phyloP scores from a whole-genome alignment of 2,797 vertebrate species.

The Manis javanica region DNA sequence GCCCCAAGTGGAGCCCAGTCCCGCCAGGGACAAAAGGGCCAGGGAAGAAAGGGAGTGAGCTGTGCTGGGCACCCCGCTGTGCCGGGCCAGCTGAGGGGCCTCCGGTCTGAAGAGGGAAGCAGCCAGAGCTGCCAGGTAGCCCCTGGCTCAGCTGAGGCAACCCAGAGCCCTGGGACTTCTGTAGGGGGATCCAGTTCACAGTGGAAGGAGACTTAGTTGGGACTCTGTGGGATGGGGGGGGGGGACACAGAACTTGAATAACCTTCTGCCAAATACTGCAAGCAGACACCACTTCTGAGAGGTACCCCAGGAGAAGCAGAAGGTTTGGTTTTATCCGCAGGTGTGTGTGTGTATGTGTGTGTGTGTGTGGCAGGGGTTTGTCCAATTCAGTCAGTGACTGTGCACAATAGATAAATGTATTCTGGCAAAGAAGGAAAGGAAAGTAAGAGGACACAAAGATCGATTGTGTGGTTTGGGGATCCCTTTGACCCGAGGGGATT shows the following conservation, averaged over 20 bases:
- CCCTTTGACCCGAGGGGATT: not conserved
- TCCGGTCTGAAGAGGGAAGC: slow-evolving; percentile 87
- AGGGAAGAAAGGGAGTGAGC: slow-evolving; percentile 91
- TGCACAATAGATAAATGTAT: not conserved
- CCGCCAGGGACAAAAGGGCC: slow-evolving; percentile 91
- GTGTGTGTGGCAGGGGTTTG: accelerated
- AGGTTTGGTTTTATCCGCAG: not conserved
- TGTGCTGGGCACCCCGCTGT: slow-evolving; percentile 92
- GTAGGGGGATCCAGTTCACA: not conserved
- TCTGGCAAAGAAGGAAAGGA: not conserved
- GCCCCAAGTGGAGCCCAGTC: slow-evolving; percentile 83
- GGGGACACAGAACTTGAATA: not conserved
- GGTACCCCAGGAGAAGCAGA: not conserved
- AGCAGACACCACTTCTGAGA: not conserved
- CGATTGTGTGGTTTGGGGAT: not conserved
- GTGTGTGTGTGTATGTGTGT: no score
- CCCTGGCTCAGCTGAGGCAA: not conserved
- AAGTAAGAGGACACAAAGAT: not conserved
- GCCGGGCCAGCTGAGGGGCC: slow-evolving; percentile 91
- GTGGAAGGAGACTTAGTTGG: not conserved
- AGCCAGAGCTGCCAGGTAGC: not conserved
- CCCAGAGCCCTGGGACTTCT: not conserved
- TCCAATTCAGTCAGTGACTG: not conserved
- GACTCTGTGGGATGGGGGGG: not conserved
- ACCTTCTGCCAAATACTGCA: not conserved